Evolutionary conservation across 2,888 invertebrate species (phyloP).

Genomic region (Noctua janthina): DNA sequence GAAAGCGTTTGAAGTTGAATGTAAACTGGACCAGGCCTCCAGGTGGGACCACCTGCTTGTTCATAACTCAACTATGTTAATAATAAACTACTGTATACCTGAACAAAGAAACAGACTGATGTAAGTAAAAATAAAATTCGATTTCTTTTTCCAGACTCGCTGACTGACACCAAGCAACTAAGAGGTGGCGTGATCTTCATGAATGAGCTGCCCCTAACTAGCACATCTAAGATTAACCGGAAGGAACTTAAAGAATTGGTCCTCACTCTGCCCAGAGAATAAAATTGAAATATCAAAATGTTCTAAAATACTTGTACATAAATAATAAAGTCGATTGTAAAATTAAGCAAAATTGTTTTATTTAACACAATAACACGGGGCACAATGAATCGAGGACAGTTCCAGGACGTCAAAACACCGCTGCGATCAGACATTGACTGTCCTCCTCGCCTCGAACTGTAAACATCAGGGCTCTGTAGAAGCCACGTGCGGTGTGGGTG

Average conservation of each 20-base stretch:
- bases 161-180: slow-evolving; percentile 67
- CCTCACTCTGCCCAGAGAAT: slow-evolving; percentile 36
- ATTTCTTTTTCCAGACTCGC: slow-evolving; percentile 53
- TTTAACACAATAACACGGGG: neutral
- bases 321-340: neutral
- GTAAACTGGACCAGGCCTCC: too few species aligned
- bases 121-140: neutral
- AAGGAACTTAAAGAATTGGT: slow-evolving; percentile 63
- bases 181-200: slow-evolving; percentile 67
- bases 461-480: too few species aligned
- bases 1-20: slow-evolving; percentile 60
- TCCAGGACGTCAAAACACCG: too few species aligned
- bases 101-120: neutral
- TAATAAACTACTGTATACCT: too few species aligned
- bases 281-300: neutral
- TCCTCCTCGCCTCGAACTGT: too few species aligned
- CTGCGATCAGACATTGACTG: too few species aligned
- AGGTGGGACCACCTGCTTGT: too few species aligned
- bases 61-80: too few species aligned
- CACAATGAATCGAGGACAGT: too few species aligned
- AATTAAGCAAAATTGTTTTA: neutral
- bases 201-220: slow-evolving; percentile 67
- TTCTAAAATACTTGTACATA: neutral
- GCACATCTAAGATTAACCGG: slow-evolving; percentile 71
- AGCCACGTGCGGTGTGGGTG: too few species aligned